These are phyloP conservation scores for Lepidurus arcticus DNA, from an alignment of 1,140 invertebrate species.

Conservation along the genomic window DNA sequence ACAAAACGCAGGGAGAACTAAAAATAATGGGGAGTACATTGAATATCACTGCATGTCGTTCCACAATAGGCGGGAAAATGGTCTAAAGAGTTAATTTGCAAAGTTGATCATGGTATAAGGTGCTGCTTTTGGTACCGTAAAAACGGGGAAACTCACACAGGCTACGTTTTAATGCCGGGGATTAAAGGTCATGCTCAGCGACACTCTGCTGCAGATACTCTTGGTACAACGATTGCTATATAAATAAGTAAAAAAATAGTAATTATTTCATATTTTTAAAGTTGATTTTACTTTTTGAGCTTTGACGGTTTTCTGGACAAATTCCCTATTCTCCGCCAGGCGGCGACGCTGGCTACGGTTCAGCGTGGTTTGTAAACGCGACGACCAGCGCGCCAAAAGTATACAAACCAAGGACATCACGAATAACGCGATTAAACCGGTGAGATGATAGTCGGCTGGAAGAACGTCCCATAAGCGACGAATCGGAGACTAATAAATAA, in stretches of 20 bases:
- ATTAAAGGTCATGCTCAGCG: slow-evolving; percentile 50
- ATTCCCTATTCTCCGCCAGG: slow-evolving; percentile 48
- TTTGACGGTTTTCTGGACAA: slow-evolving; percentile 48
- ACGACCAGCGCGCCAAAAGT: slow-evolving; percentile 45
- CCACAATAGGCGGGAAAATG: slow-evolving; percentile 26
- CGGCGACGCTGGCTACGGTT: slow-evolving; percentile 47
- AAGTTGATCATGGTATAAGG: slow-evolving; percentile 33
- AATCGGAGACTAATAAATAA: slow-evolving; percentile 44
- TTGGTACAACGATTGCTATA: slow-evolving; percentile 49
- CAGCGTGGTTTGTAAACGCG: slow-evolving; percentile 46
- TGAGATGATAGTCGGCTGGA: slow-evolving; percentile 38
- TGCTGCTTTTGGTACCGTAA: slow-evolving; percentile 35
- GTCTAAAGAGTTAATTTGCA: slow-evolving; percentile 35
- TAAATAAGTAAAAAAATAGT: slow-evolving; percentile 36
- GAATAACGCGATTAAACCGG: slow-evolving; percentile 41
- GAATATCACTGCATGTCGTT: background rate
- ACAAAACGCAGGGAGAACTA: background rate
- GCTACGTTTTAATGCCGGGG: slow-evolving; percentile 33
- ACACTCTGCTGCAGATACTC: slow-evolving; percentile 53
- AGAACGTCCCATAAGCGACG: slow-evolving; percentile 38
- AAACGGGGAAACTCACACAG: slow-evolving; percentile 35
- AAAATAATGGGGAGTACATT: background rate
- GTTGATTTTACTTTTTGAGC: slow-evolving; percentile 47
- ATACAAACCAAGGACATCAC: slow-evolving; percentile 43
- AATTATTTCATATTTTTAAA: background rate